Percentiles rank a stretch among this genome's conserved stretches.
phyloP scores from a whole-genome alignment of 1,140 invertebrate species.

The Idris sp. region DNA sequence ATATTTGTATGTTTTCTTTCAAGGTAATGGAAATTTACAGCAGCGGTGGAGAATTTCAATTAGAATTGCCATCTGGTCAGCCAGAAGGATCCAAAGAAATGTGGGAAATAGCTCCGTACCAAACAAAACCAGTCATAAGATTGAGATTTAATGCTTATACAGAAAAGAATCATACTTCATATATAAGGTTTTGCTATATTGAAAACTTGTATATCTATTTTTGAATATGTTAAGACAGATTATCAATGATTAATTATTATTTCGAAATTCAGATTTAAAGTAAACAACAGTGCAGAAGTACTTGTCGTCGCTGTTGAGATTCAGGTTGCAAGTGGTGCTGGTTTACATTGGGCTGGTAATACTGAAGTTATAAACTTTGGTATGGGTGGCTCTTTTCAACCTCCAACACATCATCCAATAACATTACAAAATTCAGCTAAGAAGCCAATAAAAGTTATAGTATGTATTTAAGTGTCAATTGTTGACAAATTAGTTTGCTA shows the following conservation, averaged over 20 bases:
- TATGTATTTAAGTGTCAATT: too few species aligned
- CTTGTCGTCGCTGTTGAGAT: constrained; percentile 92
- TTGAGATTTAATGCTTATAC: constrained; percentile 87
- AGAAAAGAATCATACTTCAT: constrained; percentile 90
- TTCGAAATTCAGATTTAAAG: constrained; percentile 49
- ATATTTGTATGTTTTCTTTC: constrained; percentile 48
- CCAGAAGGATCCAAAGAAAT: constrained; percentile 86
- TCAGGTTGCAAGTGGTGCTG: constrained; percentile 86
- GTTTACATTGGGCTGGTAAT: constrained; percentile 84
- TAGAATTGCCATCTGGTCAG: constrained; percentile 91
- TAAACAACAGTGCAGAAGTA: constrained; percentile 81
- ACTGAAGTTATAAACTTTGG: constrained; percentile 91
- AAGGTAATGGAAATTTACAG: constrained; percentile 93
- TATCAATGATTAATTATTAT: too few species aligned
- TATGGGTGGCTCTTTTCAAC: constrained; percentile 84
- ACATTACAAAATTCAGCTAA: constrained; percentile 85
- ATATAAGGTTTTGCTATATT: constrained; percentile 82
- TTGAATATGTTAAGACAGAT: too few species aligned
- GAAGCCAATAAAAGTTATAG: constrained; percentile 84
- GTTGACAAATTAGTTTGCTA: too few species aligned
- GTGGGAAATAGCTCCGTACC: constrained; percentile 94
- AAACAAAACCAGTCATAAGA: constrained; percentile 92
- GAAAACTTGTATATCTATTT: too few species aligned
- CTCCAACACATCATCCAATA: constrained; percentile 82
- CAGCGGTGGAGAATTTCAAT: constrained; percentile 92